Evolutionary conservation across 2,888 invertebrate genomes (phyloP).

Genomic region (Andrena marginata): DNA sequence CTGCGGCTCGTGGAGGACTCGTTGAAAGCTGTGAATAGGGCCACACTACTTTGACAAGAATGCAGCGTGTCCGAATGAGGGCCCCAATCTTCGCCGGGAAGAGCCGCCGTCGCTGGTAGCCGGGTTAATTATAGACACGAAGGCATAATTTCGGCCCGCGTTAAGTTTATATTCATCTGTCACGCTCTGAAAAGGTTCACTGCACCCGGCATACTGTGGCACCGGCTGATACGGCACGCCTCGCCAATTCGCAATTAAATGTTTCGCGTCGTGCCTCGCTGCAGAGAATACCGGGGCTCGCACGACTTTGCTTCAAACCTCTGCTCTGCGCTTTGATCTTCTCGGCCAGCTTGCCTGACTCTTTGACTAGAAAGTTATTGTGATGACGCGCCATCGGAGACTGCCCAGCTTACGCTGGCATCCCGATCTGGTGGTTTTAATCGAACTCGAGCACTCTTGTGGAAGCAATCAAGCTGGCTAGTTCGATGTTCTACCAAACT

Average conservation of each 20-base stretch:
- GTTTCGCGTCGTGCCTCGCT: slow-evolving; percentile 19
- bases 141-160: slow-evolving; percentile 67
- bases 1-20: background rate
- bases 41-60: slow-evolving; percentile 23
- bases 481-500: too few relatives aligned
- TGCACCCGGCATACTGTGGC: slow-evolving; percentile 59
- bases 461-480: too few relatives aligned
- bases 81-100: background rate
- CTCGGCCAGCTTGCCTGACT: slow-evolving; percentile 14
- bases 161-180: slow-evolving; percentile 72
- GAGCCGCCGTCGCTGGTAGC: slow-evolving; percentile 23
- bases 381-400: slow-evolving; percentile 23
- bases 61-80: slow-evolving; percentile 30
- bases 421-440: too few relatives aligned
- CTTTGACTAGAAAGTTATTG: slow-evolving; percentile 33
- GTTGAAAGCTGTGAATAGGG: background rate
- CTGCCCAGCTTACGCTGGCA: background rate
- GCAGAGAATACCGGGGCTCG: slow-evolving; percentile 12
- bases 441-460: too few relatives aligned
- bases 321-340: slow-evolving; percentile 33
- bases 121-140: slow-evolving; percentile 69
- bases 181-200: slow-evolving; percentile 70
- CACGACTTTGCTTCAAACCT: slow-evolving; percentile 27
- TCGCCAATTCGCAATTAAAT: slow-evolving; percentile 44
- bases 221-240: slow-evolving; percentile 49